Evolutionary conservation across 2,797 vertebrate species (phyloP).

Genomic region (Acanthurus tractus): DNA sequence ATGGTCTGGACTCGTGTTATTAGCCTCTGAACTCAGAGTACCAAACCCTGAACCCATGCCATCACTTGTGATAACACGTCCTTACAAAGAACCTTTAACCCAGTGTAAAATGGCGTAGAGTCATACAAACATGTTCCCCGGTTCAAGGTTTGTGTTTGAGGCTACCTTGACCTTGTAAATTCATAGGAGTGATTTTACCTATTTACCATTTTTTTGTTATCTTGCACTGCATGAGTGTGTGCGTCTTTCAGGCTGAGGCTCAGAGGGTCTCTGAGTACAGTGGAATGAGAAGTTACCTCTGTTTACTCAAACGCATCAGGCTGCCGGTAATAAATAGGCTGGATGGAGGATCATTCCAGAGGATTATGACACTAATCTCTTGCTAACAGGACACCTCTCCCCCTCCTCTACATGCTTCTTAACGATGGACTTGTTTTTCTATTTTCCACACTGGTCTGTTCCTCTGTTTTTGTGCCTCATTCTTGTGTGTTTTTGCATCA

Average conservation of each 20-base stretch:
- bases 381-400: constrained; percentile 57
- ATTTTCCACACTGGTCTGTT: constrained; percentile 6
- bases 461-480: constrained; percentile 16
- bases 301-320: constrained; percentile 50
- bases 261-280: constrained; percentile 30
- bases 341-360: constrained; percentile 58
- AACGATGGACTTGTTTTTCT: constrained; percentile 13
- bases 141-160: constrained; percentile 20
- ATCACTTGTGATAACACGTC: constrained; percentile 18
- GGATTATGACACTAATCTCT: constrained; percentile 76
- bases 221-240: constrained; percentile 5
- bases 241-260: constrained; percentile 34
- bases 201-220: constrained; percentile 23
- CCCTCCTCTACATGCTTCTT: constrained; percentile 33
- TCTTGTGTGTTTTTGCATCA: background rate
- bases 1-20: constrained; percentile 17
- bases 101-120: constrained; percentile 1
- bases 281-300: constrained; percentile 16
- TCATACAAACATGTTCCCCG: background rate
- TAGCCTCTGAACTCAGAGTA: constrained; percentile 18
- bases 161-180: constrained; percentile 27
- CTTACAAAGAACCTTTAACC: background rate
- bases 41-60: constrained; percentile 2
- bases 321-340: constrained; percentile 59
- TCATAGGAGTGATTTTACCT: constrained; percentile 29